Percentiles rank a stretch among this genome's conserved stretches.
Evolutionary conservation across 2,888 invertebrate genomes (phyloP).

Genomic region (Lithophane socia): DNA sequence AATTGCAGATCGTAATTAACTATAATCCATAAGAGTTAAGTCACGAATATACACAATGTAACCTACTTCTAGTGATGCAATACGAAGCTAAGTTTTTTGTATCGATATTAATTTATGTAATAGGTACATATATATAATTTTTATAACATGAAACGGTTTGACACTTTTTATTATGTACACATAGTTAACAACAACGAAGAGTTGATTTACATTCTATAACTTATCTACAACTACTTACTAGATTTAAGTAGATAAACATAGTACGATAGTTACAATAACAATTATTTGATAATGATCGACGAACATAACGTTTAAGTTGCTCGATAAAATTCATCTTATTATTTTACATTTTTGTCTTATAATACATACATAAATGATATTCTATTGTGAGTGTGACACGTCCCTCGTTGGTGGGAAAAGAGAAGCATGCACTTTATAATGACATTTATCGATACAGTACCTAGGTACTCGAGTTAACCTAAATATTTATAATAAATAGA

Average conservation of each 20-base stretch:
- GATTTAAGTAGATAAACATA: conserved; percentile 39
- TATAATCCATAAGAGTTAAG: conserved; percentile 19
- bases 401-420: background rate
- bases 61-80: conserved; percentile 37
- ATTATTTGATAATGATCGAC: conserved; percentile 33
- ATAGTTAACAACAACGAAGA: conserved; percentile 59
- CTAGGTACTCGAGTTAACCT: background rate
- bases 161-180: conserved; percentile 63
- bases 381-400: conserved; percentile 2
- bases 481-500: conserved; percentile 25
- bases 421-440: conserved; percentile 11
- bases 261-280: conserved; percentile 30
- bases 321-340: conserved; percentile 39
- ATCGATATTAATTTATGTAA: conserved; percentile 44
- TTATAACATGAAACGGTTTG: conserved; percentile 60
- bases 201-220: conserved; percentile 45
- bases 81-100: conserved; percentile 20
- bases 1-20: conserved; percentile 33
- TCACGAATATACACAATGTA: conserved; percentile 45
- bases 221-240: conserved; percentile 49
- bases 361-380: conserved; percentile 21
- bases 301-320: conserved; percentile 60
- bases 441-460: conserved; percentile 7
- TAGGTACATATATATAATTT: conserved; percentile 23
- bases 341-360: conserved; percentile 33